Evolutionary conservation across 2,888 invertebrate species (phyloP).

Genomic region (Synergus laeviventris): DNA sequence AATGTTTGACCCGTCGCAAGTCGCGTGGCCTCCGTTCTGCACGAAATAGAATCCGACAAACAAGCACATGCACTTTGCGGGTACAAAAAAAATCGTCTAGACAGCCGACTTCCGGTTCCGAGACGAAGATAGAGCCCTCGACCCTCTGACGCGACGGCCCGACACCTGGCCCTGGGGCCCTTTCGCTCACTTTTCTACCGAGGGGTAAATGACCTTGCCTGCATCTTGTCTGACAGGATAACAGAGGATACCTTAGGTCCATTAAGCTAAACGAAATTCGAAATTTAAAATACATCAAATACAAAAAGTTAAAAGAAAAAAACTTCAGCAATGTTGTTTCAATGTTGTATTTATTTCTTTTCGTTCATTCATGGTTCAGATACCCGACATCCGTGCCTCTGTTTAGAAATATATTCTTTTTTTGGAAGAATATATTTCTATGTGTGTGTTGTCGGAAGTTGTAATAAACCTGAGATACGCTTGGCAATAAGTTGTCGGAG

Average conservation of each 20-base stretch:
- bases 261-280: too few species aligned
- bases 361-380: too few species aligned
- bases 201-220: conserved; percentile 60
- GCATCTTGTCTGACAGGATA: conserved; percentile 55
- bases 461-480: not conserved
- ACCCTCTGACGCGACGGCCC: conserved; percentile 52
- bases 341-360: too few species aligned
- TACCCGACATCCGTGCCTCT: too few species aligned
- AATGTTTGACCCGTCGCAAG: conserved; percentile 36
- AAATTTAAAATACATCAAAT: too few species aligned
- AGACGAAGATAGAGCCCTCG: conserved; percentile 51
- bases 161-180: conserved; percentile 61
- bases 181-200: conserved; percentile 48
- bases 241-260: too few species aligned
- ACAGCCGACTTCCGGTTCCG: conserved; percentile 69
- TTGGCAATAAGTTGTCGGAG: conserved; percentile 1
- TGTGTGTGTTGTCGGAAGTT: not conserved
- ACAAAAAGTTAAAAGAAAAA: too few species aligned
- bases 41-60: conserved; percentile 14
- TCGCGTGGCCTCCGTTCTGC: conserved; percentile 31
- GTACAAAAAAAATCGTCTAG: conserved; percentile 66
- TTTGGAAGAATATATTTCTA: not conserved
- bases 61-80: conserved; percentile 33
- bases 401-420: not conserved
- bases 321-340: too few species aligned